phyloP scores from a whole-genome alignment of 2,113 vertebrate genomes.

The Oreochromis tanganicae region DNA sequence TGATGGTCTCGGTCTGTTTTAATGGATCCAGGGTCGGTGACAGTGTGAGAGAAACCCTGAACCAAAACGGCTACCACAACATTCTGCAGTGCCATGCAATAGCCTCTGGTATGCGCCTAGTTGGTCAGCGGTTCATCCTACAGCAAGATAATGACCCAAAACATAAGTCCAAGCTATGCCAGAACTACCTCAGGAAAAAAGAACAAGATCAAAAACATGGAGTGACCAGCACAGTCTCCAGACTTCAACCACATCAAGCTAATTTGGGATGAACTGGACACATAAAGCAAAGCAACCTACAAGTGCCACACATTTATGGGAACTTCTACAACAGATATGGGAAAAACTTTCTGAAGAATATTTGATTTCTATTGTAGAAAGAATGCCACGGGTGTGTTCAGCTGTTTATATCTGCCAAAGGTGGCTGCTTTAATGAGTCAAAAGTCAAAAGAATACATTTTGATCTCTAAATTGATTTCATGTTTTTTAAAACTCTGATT shows the following conservation, averaged over 20 bases:
- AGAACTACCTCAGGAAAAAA: not conserved
- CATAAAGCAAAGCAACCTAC: not conserved
- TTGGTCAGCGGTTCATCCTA: not conserved
- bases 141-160: not conserved
- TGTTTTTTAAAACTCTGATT: not conserved
- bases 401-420: not conserved
- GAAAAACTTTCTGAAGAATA: not conserved
- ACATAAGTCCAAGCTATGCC: not conserved
- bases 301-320: not conserved
- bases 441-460: not conserved
- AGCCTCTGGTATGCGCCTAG: not conserved
- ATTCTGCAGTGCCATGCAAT: not conserved
- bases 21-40: not conserved
- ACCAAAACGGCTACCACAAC: not conserved
- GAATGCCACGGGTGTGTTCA: not conserved
- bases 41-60: not conserved
- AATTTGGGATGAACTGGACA: not conserved
- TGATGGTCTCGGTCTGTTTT: not conserved
- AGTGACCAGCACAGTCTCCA: not conserved
- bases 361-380: too few relatives aligned
- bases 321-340: not conserved
- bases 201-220: not conserved
- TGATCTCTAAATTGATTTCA: not conserved
- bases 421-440: not conserved
- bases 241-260: not conserved